Conservation (phyloP, 2,113 vertebrate species). For the Elanus axillaris region DNA sequence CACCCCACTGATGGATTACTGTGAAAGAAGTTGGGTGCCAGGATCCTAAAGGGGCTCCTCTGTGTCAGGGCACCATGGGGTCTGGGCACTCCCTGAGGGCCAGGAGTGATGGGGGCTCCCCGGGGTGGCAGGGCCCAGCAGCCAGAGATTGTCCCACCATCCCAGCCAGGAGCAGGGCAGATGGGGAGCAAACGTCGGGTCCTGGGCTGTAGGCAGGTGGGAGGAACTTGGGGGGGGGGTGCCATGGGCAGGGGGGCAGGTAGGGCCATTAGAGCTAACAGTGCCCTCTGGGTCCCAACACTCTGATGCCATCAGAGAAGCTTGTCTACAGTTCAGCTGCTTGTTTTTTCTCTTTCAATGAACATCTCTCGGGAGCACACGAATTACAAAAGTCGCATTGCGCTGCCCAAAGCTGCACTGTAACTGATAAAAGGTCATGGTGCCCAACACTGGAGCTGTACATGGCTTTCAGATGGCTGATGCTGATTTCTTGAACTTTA, state of each 20-base stretch:
- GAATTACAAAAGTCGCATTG: background rate
- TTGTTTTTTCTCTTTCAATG: background rate
- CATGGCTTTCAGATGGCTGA: background rate
- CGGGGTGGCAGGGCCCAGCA: background rate
- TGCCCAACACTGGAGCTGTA: background rate
- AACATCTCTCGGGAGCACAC: background rate
- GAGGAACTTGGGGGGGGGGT: background rate
- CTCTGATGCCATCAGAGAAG: background rate
- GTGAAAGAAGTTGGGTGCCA: background rate
- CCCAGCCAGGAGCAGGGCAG: background rate
- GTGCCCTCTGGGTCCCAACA: background rate
- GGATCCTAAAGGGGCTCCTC: background rate
- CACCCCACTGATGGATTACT: accelerated
- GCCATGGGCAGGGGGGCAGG: too few relatives aligned
- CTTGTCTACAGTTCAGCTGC: background rate
- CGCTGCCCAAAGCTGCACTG: background rate
- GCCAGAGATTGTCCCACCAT: background rate
- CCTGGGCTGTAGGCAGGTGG: background rate
- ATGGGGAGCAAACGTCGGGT: accelerated
- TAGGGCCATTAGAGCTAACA: accelerated
- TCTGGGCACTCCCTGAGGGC: background rate
- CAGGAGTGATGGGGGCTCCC: accelerated
- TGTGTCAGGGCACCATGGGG: background rate
- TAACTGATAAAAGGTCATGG: background rate
- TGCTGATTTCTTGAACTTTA: background rate